Evolutionary conservation across 1,140 invertebrate genomes (phyloP).

Genomic region (Drosophila navojoa): DNA sequence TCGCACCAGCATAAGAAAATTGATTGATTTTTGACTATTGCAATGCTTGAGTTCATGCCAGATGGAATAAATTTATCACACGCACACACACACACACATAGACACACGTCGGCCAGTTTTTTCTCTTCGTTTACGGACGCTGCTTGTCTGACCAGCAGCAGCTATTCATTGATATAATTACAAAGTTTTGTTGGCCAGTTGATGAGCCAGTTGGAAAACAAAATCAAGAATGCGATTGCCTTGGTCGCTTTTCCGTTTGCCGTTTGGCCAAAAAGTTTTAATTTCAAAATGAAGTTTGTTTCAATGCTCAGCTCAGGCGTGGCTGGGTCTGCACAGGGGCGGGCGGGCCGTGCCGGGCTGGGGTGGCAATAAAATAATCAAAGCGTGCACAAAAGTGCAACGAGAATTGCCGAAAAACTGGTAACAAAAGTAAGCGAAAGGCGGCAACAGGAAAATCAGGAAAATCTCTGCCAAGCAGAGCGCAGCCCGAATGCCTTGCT

Average conservation of each 20-base stretch:
- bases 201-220: conserved; percentile 79
- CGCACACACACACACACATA: too few relatives aligned
- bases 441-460: conserved; percentile 10
- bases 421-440: conserved; percentile 70
- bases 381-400: conserved; percentile 80
- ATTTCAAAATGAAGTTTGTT: conserved; percentile 77
- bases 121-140: neutral
- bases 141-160: conserved; percentile 15
- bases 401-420: conserved; percentile 74
- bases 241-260: conserved; percentile 21
- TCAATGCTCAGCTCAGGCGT: conserved; percentile 18
- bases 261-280: conserved; percentile 65
- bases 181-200: conserved; percentile 76
- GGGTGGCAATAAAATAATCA: conserved; percentile 77
- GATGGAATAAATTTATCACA: conserved; percentile 22
- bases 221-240: conserved; percentile 78
- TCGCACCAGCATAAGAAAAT: conserved; percentile 60
- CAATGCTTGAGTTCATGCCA: conserved; percentile 17
- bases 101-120: too few relatives aligned
- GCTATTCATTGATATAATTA: conserved; percentile 76
- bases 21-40: conserved; percentile 73
- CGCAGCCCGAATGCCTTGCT: conserved; percentile 3
- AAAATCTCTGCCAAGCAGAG: neutral
- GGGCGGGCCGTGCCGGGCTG: conserved; percentile 7
- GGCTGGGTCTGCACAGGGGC: neutral